These are phyloP conservation scores for Sebastolobus altivelis DNA, from an alignment of 2,797 vertebrate genomes.

Conservation along the genomic window DNA sequence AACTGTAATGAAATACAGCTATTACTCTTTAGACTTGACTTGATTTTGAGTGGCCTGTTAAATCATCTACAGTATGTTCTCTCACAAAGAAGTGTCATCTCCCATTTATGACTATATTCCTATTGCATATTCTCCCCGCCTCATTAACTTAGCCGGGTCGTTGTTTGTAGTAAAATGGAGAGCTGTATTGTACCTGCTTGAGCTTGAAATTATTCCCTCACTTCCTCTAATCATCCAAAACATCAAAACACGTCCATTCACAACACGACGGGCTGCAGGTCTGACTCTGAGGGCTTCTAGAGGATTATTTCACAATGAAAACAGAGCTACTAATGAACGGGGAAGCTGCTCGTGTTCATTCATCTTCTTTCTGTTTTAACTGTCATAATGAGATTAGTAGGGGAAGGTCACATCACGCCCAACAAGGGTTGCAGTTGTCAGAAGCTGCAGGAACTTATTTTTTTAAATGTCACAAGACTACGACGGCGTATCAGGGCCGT, in stretches of 20 bases:
- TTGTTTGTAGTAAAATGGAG: conserved; percentile 30
- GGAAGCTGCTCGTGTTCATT: conserved; percentile 12
- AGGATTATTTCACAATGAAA: neutral
- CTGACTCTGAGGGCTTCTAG: neutral
- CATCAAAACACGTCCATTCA: conserved; percentile 23
- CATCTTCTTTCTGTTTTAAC: conserved; percentile 2
- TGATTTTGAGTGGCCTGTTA: neutral
- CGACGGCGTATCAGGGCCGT: neutral
- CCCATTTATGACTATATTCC: neutral
- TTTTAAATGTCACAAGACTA: neutral
- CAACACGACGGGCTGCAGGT: neutral
- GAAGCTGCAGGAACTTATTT: neutral
- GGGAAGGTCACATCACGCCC: neutral
- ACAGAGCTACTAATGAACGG: neutral
- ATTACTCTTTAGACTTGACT: too few species aligned
- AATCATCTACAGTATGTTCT: neutral
- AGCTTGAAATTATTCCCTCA: conserved; percentile 34
- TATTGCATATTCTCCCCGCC: neutral
- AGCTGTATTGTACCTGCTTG: conserved; percentile 14
- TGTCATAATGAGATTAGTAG: neutral
- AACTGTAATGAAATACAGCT: neutral
- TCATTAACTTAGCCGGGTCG: conserved; percentile 26
- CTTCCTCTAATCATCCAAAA: conserved; percentile 20
- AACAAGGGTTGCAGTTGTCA: neutral
- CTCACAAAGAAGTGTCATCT: neutral